phyloP scores from a whole-genome alignment of 2,113 vertebrate species.

The Scartelaos histophorus region DNA sequence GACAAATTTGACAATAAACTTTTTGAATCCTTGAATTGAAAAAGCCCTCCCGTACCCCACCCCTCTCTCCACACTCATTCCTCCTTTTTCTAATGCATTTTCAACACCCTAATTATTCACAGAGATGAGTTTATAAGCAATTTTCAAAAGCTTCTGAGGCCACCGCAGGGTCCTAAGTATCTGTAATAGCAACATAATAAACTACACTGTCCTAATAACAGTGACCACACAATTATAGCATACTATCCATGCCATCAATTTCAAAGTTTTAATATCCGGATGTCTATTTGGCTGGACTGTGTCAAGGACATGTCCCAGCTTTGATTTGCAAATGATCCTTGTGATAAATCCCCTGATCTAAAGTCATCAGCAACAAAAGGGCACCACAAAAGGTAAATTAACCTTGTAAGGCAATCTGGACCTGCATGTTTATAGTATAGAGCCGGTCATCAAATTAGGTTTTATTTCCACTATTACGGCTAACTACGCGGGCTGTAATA shows the following conservation, averaged over 20 bases:
- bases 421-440: conserved; percentile 15
- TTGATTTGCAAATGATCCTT: conserved; percentile 1
- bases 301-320: conserved; percentile 4
- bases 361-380: neutral
- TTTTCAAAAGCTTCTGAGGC: no score
- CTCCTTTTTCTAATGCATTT: no score
- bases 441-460: conserved; percentile 18
- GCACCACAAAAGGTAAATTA: conserved; percentile 1
- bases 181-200: neutral
- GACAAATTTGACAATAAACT: no score
- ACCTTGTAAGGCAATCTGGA: conserved; percentile 7
- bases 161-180: no score
- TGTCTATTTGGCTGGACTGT: neutral
- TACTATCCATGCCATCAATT: neutral
- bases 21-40: no score
- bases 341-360: conserved; percentile 6
- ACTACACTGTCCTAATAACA: neutral
- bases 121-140: no score
- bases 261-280: neutral
- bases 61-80: no score
- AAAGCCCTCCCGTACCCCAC: no score
- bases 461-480: conserved; percentile 4
- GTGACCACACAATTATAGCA: neutral
- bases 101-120: no score
- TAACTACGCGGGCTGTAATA: conserved; percentile 13